phyloP scores from a whole-genome alignment of 2,797 vertebrate genomes.

The Propithecus perrieri region DNA sequence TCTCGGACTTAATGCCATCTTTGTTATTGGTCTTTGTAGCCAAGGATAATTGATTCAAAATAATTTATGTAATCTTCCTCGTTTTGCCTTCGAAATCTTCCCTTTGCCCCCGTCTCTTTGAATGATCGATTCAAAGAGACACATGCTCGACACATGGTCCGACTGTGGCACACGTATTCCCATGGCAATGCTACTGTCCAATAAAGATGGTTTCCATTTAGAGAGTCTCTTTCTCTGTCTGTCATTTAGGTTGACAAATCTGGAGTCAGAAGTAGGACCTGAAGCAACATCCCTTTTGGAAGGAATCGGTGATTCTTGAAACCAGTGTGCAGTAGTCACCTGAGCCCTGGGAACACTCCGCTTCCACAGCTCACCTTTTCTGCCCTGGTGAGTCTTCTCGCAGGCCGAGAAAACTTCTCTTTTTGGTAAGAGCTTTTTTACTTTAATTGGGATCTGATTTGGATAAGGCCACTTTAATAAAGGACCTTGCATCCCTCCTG shows the following conservation, averaged over 20 bases:
- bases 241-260: not conserved
- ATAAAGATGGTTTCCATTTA: not conserved
- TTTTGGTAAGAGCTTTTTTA: not conserved
- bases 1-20: not conserved
- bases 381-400: not conserved
- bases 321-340: not conserved
- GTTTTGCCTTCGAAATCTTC: not conserved
- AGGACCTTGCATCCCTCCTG: not conserved
- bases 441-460: not conserved
- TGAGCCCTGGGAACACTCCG: not conserved
- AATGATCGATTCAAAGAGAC: not conserved
- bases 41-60: not conserved
- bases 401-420: not conserved
- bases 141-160: not conserved
- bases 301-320: not conserved
- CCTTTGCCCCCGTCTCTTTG: not conserved
- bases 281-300: not conserved
- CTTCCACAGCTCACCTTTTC: not conserved
- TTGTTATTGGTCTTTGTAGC: not conserved
- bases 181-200: not conserved
- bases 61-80: not conserved
- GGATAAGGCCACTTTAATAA: not conserved
- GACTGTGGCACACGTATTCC: not conserved
- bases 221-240: not conserved
- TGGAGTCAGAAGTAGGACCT: not conserved